Base-by-base conservation (phyloP, 2,113 vertebrate genomes). In the Himantopus leucocephalus region DNA sequence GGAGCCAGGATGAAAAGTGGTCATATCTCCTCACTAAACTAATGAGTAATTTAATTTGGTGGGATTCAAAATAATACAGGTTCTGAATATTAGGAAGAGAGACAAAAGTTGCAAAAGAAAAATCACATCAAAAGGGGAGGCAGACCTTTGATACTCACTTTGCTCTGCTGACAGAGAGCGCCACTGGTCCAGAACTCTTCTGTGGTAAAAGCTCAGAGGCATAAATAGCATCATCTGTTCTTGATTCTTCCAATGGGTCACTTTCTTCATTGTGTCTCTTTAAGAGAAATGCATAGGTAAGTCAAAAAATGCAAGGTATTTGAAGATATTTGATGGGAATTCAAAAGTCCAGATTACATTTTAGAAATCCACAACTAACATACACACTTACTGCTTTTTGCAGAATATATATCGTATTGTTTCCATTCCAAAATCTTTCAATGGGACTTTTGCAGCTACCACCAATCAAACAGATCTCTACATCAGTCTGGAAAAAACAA, bases 81-180 rank as follows among this genome's bases (percentile, higher is more conserved):
- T 34, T 73, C 15, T 59, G n/a, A 74, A 43, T 41, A 63, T 8
- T 4, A 45, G 21, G 12, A 64, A 67, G 9, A 67, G 9, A 70
- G 1, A 67, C 1, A 47, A 53, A 70, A 50, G 45, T 20, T 59
- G 7, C 18, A 59, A 35, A 85, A 73, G n/a, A 76, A 85, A 85
- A 88, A 34, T 4, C 2, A 11, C 12, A 43, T 10, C 16, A n/a
- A 27, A 37, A 71, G 5, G 8, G 19, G 5, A 82, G 17, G 14
- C 34, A 64, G 82, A 89, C 6, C n/a, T 75, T 45, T 73, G 63
- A 85, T 70, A 85, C 91, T 96, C 97, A 99, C 99, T 99, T 99
- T 95, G 99, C 99, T 98, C 98, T 99, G 84, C 94, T 98, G 84
- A 99, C 53, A 59, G 98, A 94, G 43, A 99, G 98, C 18, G 99